Conservation (phyloP, 2,888 invertebrate genomes). For the Synergus gifuensis region DNA sequence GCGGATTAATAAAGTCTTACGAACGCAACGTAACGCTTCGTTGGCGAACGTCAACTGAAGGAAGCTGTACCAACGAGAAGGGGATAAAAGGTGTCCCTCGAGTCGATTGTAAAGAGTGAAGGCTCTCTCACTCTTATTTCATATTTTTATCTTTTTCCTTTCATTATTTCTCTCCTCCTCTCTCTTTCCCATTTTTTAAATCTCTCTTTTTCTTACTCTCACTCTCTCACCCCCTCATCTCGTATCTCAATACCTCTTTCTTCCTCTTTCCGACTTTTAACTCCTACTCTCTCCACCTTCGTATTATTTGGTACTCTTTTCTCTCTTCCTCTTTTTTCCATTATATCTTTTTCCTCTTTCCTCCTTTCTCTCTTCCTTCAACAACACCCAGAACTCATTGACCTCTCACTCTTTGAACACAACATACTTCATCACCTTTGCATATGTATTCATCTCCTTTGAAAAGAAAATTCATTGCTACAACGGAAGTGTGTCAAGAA, state of each 20-base stretch:
- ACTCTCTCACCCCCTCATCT: slow-evolving; percentile 26
- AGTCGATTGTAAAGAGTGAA: slow-evolving; percentile 54
- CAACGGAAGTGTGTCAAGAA: no score
- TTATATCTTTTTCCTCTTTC: slow-evolving; percentile 13
- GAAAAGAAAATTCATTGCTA: background rate
- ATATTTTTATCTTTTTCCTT: slow-evolving; percentile 42
- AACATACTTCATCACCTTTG: slow-evolving; percentile 8
- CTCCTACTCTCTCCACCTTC: slow-evolving; percentile 33
- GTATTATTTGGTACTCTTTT: background rate
- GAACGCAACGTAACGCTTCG: slow-evolving; percentile 61
- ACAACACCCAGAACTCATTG: slow-evolving; percentile 18
- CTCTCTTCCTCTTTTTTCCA: background rate
- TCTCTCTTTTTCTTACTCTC: slow-evolving; percentile 41
- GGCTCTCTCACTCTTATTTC: slow-evolving; percentile 50
- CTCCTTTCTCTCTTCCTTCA: slow-evolving; percentile 24
- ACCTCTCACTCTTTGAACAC: slow-evolving; percentile 40
- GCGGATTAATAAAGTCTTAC: slow-evolving; percentile 23
- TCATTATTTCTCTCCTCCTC: slow-evolving; percentile 36
- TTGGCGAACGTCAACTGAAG: slow-evolving; percentile 74
- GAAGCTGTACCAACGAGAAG: slow-evolving; percentile 55
- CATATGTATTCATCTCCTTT: background rate
- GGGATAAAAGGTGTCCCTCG: slow-evolving; percentile 54
- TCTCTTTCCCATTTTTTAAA: slow-evolving; percentile 30
- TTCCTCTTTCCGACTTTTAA: slow-evolving; percentile 31
- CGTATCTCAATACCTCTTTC: slow-evolving; percentile 32